These are phyloP conservation scores for Chitala chitala DNA, from an alignment of 2,113 vertebrate genomes.

Conservation along the genomic window DNA sequence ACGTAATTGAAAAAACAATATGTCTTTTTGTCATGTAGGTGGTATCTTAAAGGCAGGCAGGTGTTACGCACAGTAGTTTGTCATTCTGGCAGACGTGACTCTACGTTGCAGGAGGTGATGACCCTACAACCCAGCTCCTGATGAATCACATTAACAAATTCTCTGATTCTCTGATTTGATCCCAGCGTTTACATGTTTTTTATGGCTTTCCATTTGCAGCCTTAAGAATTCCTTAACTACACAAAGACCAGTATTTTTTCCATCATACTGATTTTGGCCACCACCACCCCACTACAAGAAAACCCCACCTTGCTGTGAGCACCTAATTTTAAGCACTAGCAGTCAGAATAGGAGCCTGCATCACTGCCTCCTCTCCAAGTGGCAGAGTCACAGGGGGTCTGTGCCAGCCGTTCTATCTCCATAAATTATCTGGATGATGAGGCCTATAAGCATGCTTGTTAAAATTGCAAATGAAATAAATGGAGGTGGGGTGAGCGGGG, in stretches of 20 bases:
- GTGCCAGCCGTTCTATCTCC: conserved; percentile 51
- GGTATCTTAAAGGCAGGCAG: too few species aligned
- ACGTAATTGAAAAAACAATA: too few species aligned
- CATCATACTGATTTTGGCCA: background rate
- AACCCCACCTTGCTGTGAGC: background rate
- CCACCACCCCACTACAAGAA: background rate
- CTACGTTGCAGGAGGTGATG: too few species aligned
- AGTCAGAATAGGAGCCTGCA: conserved; percentile 25
- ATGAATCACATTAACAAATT: too few species aligned
- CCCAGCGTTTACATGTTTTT: too few species aligned
- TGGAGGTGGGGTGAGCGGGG: conserved; percentile 26
- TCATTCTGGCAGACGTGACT: too few species aligned
- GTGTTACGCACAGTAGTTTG: too few species aligned
- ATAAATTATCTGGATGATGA: conserved; percentile 63
- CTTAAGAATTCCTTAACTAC: background rate
- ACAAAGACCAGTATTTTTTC: background rate
- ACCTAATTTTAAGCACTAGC: background rate
- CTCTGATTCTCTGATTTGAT: too few species aligned
- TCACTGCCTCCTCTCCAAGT: conserved; percentile 33
- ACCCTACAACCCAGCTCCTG: too few species aligned
- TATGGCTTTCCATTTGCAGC: background rate
- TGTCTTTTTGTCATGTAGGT: too few species aligned
- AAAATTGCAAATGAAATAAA: conserved; percentile 60
- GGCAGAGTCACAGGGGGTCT: conserved; percentile 41
- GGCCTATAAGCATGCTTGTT: conserved; percentile 57